A percentile compares a stretch with the other conserved stretches of the same genome.
Conservation (phyloP, 2,113 vertebrate genomes). For the Ochotona princeps region DNA sequence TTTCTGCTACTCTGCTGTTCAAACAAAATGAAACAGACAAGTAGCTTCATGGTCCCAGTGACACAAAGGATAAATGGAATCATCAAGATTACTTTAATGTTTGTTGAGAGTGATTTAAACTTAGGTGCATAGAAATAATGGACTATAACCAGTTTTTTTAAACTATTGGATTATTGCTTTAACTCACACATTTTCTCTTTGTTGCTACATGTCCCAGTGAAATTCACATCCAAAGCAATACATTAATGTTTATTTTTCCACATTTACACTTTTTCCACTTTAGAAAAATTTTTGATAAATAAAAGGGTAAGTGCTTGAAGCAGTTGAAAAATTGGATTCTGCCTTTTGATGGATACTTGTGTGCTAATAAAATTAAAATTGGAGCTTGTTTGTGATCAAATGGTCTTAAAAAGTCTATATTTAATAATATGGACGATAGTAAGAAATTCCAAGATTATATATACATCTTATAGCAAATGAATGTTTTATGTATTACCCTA, state of each 20-base stretch:
- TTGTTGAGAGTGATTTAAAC: slow-evolving; percentile 1
- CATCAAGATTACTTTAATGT: background rate
- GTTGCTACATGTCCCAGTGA: background rate
- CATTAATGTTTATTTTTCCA: background rate
- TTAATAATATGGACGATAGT: background rate
- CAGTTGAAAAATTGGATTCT: background rate
- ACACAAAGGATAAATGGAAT: background rate
- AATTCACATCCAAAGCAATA: background rate
- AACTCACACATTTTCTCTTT: background rate
- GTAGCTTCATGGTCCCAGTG: background rate
- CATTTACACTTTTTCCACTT: background rate
- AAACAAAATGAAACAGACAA: background rate
- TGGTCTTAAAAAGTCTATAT: background rate
- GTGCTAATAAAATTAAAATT: background rate
- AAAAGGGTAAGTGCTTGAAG: background rate
- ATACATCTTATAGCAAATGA: background rate
- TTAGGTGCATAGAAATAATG: background rate
- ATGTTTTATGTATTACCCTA: background rate
- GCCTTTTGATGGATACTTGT: background rate
- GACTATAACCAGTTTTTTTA: background rate
- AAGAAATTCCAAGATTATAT: slow-evolving; percentile 1
- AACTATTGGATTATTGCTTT: background rate
- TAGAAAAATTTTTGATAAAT: slow-evolving; percentile 22
- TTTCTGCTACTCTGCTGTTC: no score
- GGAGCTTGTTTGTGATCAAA: background rate